Base-by-base conservation (phyloP, 2,888 invertebrate genomes). In the Meloe dianella region DNA sequence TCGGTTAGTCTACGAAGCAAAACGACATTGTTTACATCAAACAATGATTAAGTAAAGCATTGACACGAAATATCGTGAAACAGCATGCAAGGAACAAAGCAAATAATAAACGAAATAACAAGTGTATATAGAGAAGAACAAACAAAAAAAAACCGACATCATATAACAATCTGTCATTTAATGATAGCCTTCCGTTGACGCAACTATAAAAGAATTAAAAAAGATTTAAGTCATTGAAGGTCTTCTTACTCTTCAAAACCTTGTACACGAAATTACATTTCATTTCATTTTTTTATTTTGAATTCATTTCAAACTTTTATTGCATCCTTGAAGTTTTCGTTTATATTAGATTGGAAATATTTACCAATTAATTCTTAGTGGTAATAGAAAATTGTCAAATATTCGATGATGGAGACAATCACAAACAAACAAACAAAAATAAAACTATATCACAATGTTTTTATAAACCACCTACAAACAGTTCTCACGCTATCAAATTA, bases 101-200 rank as follows among this genome's bases (percentile, higher is more conserved):
- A 35, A 41, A 35, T 35, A 35, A 35, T 6, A 35, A 10, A 35
- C 35, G 12, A 2, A 41, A 17, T 6, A n/a, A 41, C 17, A 41
- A 12, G 14, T 35, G 14, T 14, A 35, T 1, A 41, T 17, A 47
- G 1, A 20, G 5, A 38, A 14, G 38, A 14, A 17, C 6, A 41
- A 9, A 51, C 9, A 24, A 71, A 72, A 74, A 74, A 75, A 76
- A 69, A 63, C 63, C 58, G 58, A 72, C 73, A 74, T 78, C 78
- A 77, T 72, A 67, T 74, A 72, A 76, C 79, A 79, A 79, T 79
- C 79, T 79, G 80, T 80, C 80, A 76, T 69, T 77, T 80, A 80
- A 80, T 80, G 80, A 80, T 74, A 77, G 77, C 76, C 78, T 80
- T 80, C 80, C 80, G 80, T 74, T 79, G 77, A 78, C 77, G 79